Percentiles rank a stretch among this genome's conserved stretches.
Evolutionary conservation across 2,888 invertebrate species (phyloP).

Genomic region (Drosophila antonietae): DNA sequence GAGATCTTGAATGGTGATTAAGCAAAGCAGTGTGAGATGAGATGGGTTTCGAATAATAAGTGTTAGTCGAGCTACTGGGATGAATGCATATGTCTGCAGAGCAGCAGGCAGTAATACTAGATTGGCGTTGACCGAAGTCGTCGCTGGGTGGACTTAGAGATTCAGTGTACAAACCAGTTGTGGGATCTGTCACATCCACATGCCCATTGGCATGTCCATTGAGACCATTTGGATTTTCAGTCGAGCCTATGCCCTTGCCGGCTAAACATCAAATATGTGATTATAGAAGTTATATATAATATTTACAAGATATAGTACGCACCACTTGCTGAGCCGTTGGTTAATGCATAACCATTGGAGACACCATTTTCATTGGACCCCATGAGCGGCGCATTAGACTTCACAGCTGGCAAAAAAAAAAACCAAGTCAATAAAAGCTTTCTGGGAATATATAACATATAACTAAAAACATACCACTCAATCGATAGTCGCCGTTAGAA

Average conservation of each 20-base stretch:
- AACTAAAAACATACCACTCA: slow-evolving; percentile 18
- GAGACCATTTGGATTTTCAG: slow-evolving; percentile 48
- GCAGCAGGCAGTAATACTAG: slow-evolving; percentile 66
- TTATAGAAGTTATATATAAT: neutral
- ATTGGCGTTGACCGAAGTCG: slow-evolving; percentile 49
- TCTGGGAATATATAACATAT: neutral
- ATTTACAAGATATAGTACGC: neutral
- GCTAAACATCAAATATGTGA: slow-evolving; percentile 12
- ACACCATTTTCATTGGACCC: slow-evolving; percentile 32
- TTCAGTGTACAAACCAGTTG: slow-evolving; percentile 72
- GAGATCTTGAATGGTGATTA: slow-evolving; percentile 60
- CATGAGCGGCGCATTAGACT: slow-evolving; percentile 38
- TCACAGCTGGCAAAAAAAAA: slow-evolving; percentile 14
- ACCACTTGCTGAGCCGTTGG: slow-evolving; percentile 43
- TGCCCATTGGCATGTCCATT: slow-evolving; percentile 65
- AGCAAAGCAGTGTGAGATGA: slow-evolving; percentile 76
- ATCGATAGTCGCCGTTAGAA: slow-evolving; percentile 49
- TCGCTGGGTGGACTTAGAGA: slow-evolving; percentile 40
- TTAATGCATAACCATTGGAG: slow-evolving; percentile 36
- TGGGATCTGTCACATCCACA: slow-evolving; percentile 68
- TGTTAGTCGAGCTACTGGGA: slow-evolving; percentile 70
- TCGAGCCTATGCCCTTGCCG: slow-evolving; percentile 55
- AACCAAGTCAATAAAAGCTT: neutral
- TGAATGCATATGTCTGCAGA: slow-evolving; percentile 54
- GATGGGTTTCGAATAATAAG: slow-evolving; percentile 30